Evolutionary conservation across 1,140 invertebrate genomes (phyloP).

Genomic region (Theocolax elegans): DNA sequence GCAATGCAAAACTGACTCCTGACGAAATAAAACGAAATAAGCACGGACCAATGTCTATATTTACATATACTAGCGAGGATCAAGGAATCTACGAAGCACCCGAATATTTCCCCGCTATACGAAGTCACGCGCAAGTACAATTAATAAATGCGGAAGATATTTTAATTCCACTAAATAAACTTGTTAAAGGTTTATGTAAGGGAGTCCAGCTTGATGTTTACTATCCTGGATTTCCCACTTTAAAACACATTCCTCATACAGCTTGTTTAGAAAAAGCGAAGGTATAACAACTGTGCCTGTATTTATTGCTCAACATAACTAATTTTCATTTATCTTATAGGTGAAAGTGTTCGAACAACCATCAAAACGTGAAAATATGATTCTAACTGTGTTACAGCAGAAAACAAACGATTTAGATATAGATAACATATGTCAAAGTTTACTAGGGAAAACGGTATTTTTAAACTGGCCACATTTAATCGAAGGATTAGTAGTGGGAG

Average conservation of each 20-base stretch:
- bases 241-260: constrained; percentile 84
- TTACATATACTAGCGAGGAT: constrained; percentile 73
- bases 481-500: constrained; percentile 69
- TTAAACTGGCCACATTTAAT: constrained; percentile 91
- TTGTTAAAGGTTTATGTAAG: constrained; percentile 81
- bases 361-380: constrained; percentile 84
- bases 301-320: not conserved
- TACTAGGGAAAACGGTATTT: constrained; percentile 80
- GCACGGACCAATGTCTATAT: constrained; percentile 88
- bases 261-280: constrained; percentile 76
- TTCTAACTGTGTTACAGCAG: constrained; percentile 73
- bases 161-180: constrained; percentile 69
- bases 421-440: constrained; percentile 55
- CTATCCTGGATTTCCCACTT: constrained; percentile 91
- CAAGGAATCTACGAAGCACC: constrained; percentile 71
- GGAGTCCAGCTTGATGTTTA: constrained; percentile 77
- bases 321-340: constrained; percentile 46
- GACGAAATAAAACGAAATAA: constrained; percentile 83
- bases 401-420: constrained; percentile 67
- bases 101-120: constrained; percentile 75
- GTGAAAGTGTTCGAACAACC: constrained; percentile 88
- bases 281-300: constrained; percentile 56
- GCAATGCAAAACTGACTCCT: constrained; percentile 74
- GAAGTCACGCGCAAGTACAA: constrained; percentile 71
- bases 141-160: constrained; percentile 72